These are phyloP conservation scores for Chrysolina haemoptera DNA, from an alignment of 2,888 invertebrate species.

Conservation along the genomic window DNA sequence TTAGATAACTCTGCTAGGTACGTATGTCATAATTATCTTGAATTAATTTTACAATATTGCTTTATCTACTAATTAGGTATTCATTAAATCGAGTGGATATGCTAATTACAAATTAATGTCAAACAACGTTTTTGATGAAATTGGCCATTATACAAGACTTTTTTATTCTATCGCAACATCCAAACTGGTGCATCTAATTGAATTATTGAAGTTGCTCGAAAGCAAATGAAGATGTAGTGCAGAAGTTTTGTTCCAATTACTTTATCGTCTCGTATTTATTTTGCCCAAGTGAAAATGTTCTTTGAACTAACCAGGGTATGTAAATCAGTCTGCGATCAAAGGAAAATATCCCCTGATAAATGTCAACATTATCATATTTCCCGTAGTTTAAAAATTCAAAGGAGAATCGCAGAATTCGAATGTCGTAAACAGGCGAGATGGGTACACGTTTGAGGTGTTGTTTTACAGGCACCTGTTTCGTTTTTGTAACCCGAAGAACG, in stretches of 20 bases:
- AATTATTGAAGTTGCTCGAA: too few relatives aligned
- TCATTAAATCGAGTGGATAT: too few relatives aligned
- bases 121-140: too few relatives aligned
- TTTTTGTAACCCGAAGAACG: slow-evolving; percentile 2
- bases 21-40: too few relatives aligned
- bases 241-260: neutral
- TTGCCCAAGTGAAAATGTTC: neutral
- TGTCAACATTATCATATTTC: slow-evolving; percentile 16
- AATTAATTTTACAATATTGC: too few relatives aligned
- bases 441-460: neutral
- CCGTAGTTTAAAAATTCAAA: slow-evolving; percentile 6
- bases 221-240: too few relatives aligned
- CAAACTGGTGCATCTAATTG: too few relatives aligned
- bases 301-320: neutral
- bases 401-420: neutral
- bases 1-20: too few relatives aligned
- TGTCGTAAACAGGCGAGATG: neutral
- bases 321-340: slow-evolving; percentile 1
- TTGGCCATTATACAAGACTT: too few relatives aligned
- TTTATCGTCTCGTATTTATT: neutral
- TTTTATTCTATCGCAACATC: too few relatives aligned
- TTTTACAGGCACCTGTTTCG: slow-evolving; percentile 13
- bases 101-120: too few relatives aligned
- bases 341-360: neutral
- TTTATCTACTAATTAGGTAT: too few relatives aligned